Evolutionary conservation across 2,797 vertebrate genomes (phyloP).

Genomic region (Erethizon dorsatum): DNA sequence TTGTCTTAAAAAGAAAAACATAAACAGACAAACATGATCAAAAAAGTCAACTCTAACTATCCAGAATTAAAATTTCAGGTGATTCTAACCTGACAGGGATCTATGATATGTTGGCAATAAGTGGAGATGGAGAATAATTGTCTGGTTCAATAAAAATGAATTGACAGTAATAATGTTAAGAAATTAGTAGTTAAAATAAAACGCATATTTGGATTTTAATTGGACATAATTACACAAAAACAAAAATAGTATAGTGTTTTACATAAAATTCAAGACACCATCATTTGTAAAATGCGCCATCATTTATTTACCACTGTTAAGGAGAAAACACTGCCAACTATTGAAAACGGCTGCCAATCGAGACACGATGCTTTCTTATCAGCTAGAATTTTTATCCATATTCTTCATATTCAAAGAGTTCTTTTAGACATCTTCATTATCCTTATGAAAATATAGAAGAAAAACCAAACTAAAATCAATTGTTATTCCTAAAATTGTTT

Average conservation of each 20-base stretch:
- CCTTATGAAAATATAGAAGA: background rate
- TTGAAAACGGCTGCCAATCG: background rate
- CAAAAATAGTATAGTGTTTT: background rate
- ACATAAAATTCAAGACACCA: background rate
- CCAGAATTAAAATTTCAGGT: constrained; percentile 31
- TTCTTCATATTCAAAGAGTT: background rate
- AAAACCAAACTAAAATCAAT: background rate
- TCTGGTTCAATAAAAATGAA: background rate
- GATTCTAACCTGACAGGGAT: background rate
- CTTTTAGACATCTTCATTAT: background rate
- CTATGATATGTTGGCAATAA: background rate
- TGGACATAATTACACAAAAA: background rate
- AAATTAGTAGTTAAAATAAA: constrained; percentile 37
- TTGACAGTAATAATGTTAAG: background rate
- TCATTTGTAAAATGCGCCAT: background rate
- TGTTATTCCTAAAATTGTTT: constrained; percentile 9
- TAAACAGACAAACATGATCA: background rate
- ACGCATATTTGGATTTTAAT: background rate
- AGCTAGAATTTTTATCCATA: background rate
- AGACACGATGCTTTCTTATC: background rate
- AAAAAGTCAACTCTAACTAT: background rate
- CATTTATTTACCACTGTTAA: background rate
- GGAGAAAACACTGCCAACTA: background rate
- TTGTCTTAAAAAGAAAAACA: background rate
- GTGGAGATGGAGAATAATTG: background rate